A percentile compares a stretch with the other conserved stretches of the same genome.
Evolutionary conservation across 2,113 vertebrate species (phyloP).

Genomic region (Tetrao urogallus): DNA sequence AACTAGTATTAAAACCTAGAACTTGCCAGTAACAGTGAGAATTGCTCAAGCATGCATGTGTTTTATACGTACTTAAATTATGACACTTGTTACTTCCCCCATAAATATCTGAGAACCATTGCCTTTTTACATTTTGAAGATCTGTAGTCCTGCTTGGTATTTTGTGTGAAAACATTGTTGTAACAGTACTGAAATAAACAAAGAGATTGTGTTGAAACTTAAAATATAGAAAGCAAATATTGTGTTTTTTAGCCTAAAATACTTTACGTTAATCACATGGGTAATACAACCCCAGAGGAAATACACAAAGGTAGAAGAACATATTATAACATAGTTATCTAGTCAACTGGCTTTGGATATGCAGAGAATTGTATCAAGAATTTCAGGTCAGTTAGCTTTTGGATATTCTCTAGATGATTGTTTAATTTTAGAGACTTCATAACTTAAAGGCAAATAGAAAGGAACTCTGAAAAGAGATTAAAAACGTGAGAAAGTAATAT

Average conservation of each 20-base stretch:
- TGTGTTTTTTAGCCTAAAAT: neutral
- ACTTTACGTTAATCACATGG: neutral
- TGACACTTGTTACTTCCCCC: neutral
- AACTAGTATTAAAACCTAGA: neutral
- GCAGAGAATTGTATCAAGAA: neutral
- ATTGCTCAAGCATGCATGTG: neutral
- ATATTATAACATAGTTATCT: neutral
- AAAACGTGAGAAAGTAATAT: neutral
- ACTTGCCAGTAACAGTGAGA: neutral
- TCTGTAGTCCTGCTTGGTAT: neutral
- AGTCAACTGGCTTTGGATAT: neutral
- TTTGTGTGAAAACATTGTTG: neutral
- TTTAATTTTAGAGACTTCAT: neutral
- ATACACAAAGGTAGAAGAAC: neutral
- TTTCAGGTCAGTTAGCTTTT: neutral
- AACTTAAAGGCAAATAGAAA: neutral
- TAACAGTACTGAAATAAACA: neutral
- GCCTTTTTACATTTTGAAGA: fast-evolving
- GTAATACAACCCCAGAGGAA: neutral
- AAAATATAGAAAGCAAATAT: neutral
- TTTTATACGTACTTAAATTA: neutral
- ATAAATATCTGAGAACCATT: neutral
- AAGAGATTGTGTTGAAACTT: neutral
- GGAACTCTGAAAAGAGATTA: neutral
- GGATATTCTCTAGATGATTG: neutral